A percentile compares a stretch with the other conserved stretches of the same genome.
These are phyloP conservation scores for Ephestia elutella DNA, from an alignment of 1,140 invertebrate species.

Conservation along the genomic window DNA sequence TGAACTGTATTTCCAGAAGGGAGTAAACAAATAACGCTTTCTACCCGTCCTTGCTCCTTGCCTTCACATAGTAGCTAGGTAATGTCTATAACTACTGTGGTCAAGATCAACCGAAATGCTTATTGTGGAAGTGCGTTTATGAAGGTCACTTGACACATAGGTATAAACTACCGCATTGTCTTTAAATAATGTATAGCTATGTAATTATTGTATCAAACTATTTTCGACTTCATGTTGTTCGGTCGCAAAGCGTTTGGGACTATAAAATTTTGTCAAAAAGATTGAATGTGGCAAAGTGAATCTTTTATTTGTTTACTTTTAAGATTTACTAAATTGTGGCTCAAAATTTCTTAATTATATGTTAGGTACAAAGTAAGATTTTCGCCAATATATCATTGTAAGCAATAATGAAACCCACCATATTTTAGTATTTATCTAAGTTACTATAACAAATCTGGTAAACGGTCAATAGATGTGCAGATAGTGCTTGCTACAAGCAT, in stretches of 20 bases:
- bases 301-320: slow-evolving; percentile 6
- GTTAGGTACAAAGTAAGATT: slow-evolving; percentile 45
- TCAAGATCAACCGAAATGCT: slow-evolving; percentile 48
- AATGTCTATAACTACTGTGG: slow-evolving; percentile 59
- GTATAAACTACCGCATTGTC: slow-evolving; percentile 34
- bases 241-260: slow-evolving; percentile 7
- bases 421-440: slow-evolving; percentile 32
- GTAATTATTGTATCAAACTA: slow-evolving; percentile 28
- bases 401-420: slow-evolving; percentile 57
- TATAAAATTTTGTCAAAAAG: not conserved
- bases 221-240: slow-evolving; percentile 24
- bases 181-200: slow-evolving; percentile 32
- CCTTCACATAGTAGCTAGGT: slow-evolving; percentile 72
- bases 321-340: slow-evolving; percentile 43
- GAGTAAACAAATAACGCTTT: slow-evolving; percentile 70
- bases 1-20: slow-evolving; percentile 67
- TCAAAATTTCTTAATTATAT: slow-evolving; percentile 49
- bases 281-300: not conserved
- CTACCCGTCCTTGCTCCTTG: slow-evolving; percentile 72
- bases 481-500: slow-evolving; percentile 20
- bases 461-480: slow-evolving; percentile 17
- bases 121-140: slow-evolving; percentile 63
- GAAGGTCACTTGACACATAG: slow-evolving; percentile 40
- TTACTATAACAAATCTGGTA: slow-evolving; percentile 5
- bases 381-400: slow-evolving; percentile 60